These are phyloP conservation scores for Podabrus alpinus DNA, from an alignment of 2,888 invertebrate species.

Conservation along the genomic window DNA sequence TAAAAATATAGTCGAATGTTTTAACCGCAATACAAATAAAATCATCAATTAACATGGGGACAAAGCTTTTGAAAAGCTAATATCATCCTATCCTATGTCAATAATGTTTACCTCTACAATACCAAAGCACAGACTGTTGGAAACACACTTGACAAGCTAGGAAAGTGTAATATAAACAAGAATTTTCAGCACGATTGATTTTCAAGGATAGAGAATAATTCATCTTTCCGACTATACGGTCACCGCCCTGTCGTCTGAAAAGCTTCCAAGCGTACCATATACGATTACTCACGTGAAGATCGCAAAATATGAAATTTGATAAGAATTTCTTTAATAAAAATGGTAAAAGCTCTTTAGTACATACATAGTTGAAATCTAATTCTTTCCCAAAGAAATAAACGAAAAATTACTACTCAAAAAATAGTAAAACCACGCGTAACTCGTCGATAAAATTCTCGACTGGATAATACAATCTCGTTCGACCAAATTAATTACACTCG, in stretches of 20 bases:
- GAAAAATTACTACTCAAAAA: neutral
- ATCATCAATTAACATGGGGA: neutral
- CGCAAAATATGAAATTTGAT: neutral
- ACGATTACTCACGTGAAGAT: neutral
- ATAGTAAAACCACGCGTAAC: neutral
- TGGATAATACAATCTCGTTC: neutral
- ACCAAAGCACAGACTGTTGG: neutral
- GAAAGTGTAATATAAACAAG: neutral
- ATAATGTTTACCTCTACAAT: neutral
- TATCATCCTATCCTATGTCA: neutral
- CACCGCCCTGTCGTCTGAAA: neutral
- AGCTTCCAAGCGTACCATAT: neutral
- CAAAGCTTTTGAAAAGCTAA: neutral
- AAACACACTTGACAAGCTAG: neutral
- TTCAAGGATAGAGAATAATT: neutral
- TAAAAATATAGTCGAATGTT: neutral
- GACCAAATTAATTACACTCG: neutral
- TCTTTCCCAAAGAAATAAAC: neutral
- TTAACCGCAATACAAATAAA: neutral
- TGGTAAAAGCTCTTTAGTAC: neutral
- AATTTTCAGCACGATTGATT: neutral
- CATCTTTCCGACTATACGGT: neutral
- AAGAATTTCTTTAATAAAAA: neutral
- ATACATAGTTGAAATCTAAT: neutral
- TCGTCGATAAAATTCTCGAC: neutral